Percentiles rank a stretch among this genome's conserved stretches.
Evolutionary conservation across 2,888 invertebrate species (phyloP).

Genomic region (Lampropteryx suffumata): DNA sequence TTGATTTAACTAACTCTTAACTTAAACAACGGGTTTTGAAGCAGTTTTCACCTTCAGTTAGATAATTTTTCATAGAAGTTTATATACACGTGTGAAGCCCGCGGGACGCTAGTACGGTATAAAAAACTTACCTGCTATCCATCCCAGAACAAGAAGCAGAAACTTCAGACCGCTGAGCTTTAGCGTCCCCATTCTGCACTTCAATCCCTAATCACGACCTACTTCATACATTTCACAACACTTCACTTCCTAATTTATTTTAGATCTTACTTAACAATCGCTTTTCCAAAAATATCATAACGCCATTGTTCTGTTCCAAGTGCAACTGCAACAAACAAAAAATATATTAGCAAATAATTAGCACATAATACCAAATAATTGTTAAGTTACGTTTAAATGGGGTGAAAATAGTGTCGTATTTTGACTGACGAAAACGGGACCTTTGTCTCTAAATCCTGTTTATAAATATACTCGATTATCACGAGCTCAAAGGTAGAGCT

Average conservation of each 20-base stretch:
- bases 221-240: slow-evolving; percentile 35
- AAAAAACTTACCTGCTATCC: slow-evolving; percentile 64
- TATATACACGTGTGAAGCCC: too few relatives aligned
- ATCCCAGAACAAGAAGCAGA: slow-evolving; percentile 54
- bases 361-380: not conserved
- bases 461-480: too few relatives aligned
- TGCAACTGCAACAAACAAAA: slow-evolving; percentile 64
- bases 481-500: too few relatives aligned
- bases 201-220: slow-evolving; percentile 37
- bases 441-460: too few relatives aligned
- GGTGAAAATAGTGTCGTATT: too few relatives aligned
- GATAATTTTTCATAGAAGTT: too few relatives aligned
- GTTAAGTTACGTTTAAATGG: too few relatives aligned
- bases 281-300: slow-evolving; percentile 14
- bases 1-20: too few relatives aligned
- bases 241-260: slow-evolving; percentile 20
- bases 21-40: too few relatives aligned
- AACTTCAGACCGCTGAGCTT: slow-evolving; percentile 43
- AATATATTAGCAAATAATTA: slow-evolving; percentile 36
- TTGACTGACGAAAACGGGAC: too few relatives aligned
- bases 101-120: too few relatives aligned
- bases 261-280: not conserved
- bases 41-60: too few relatives aligned
- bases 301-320: slow-evolving; percentile 33
- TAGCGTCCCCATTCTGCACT: slow-evolving; percentile 57